Base-by-base conservation (phyloP, 2,113 vertebrate species). In the Ageneiosus marmoratus region DNA sequence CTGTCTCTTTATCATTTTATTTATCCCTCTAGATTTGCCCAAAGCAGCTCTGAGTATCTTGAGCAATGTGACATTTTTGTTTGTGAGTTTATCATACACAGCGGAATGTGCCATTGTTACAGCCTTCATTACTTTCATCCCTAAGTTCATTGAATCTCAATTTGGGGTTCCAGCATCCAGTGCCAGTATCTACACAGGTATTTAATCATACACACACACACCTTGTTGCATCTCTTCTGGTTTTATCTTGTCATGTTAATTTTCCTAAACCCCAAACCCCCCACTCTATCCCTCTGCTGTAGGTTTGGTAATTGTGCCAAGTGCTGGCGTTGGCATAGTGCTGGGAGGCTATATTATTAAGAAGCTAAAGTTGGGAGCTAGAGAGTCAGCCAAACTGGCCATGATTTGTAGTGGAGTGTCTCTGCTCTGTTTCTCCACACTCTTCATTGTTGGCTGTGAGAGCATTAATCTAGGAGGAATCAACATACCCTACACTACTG, bases 51-150 rank as follows among this genome's bases (percentile, higher is more conserved):
- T 96, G 91, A 96, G 96, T 93, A 99, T 99, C 94, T 95, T 99
- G 93, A 98, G 98, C 94, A 99, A 99, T 87, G 95, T 99, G 93
- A 98, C 97, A 91, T 99, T 99, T 96, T 93, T 99, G 91, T 99
- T 99, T 93, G 97, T 99, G 94, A 99, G 97, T 92, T 92, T 99
- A 94, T 99, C 97, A 90, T 99, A 99, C 93, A 99, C 98, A 89
- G 98, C 98, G 29, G 98, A 99, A 90, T 98, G 97, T 92, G 98
- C 98, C 95, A 99, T 99, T 89, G 98, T 99, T 89, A 99, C 98
- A 37, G 98, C 98, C 88, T 99, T 99, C 94, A 99, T 99, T 94
- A 99, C 98, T 93, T 99, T 99, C 96, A 99, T 99, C 91, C 98
- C 98, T 90, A 99, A 99, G 93, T 99, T 99, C 93, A 99, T 99